These are phyloP conservation scores for Calameuta pallipes DNA, from an alignment of 2,888 invertebrate species.

Conservation along the genomic window DNA sequence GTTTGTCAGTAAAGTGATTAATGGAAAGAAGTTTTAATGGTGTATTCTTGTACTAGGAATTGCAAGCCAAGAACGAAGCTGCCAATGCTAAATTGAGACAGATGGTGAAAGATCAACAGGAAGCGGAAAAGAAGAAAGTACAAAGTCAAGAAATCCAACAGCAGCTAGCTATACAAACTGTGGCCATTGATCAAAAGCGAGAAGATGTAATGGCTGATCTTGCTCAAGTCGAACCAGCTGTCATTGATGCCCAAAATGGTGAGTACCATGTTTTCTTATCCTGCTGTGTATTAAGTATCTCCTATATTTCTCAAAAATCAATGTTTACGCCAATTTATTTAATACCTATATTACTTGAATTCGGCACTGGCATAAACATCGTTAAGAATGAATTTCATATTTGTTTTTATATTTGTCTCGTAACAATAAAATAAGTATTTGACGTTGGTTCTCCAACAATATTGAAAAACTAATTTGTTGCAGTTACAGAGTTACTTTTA, in stretches of 20 bases:
- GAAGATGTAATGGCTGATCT: conserved; percentile 96
- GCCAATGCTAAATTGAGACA: conserved; percentile 99
- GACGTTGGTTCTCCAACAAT: background rate
- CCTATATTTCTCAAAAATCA: background rate
- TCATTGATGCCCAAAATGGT: conserved; percentile 98
- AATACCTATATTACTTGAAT: too few relatives aligned
- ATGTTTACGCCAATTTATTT: background rate
- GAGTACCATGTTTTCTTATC: conserved; percentile 53
- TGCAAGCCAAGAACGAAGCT: conserved; percentile 97
- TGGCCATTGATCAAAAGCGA: conserved; percentile 93
- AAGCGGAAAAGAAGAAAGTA: conserved; percentile 98
- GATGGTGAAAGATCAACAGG: conserved; percentile 99
- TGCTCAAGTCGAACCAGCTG: conserved; percentile 98
- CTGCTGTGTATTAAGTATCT: background rate
- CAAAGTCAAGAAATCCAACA: conserved; percentile 96
- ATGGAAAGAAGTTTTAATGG: background rate
- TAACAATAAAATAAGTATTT: background rate
- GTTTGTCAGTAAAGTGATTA: background rate
- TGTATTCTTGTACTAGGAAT: conserved; percentile 69
- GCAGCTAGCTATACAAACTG: conserved; percentile 86
- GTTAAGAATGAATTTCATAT: too few relatives aligned
- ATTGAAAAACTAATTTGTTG: background rate
- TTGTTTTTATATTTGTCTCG: background rate
- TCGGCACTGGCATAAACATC: too few relatives aligned
- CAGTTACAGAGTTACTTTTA: background rate